Conservation (phyloP, 2,888 invertebrate genomes). For the Litoditis marina region DNA sequence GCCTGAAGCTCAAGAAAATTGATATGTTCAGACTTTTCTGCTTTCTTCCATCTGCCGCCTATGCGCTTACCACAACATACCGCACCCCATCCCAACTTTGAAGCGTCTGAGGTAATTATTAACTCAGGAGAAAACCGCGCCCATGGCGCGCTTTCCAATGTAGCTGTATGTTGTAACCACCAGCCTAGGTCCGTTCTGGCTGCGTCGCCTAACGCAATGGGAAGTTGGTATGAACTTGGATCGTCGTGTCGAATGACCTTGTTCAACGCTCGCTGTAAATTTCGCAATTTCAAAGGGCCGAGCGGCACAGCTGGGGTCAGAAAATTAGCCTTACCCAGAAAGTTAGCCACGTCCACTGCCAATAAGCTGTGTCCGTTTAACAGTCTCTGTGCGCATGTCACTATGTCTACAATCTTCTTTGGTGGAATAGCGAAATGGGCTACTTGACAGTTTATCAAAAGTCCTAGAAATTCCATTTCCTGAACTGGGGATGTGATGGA, state of each 20-base stretch:
- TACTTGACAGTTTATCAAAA: background rate
- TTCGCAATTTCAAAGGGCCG: background rate
- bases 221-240: too few species aligned
- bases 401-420: too few species aligned
- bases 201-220: background rate
- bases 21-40: conserved; percentile 1
- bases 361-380: too few species aligned
- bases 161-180: background rate
- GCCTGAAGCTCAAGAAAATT: conserved; percentile 12
- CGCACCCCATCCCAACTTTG: conserved; percentile 8
- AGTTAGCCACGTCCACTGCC: background rate
- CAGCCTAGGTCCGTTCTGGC: background rate
- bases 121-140: background rate
- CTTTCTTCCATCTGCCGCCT: conserved; percentile 3
- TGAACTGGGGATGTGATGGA: background rate
- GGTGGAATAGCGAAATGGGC: too few species aligned
- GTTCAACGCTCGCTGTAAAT: conserved; percentile 4
- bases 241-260: background rate
- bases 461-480: conserved; percentile 12
- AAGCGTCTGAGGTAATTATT: conserved; percentile 2
- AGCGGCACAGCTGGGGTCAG: conserved; percentile 1
- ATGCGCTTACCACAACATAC: background rate
- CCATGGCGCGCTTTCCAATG: background rate
- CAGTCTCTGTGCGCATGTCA: too few species aligned
- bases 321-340: conserved; percentile 4